Evolutionary conservation across 1,140 invertebrate genomes (phyloP).

Genomic region (Pemphigus obesinymphae): DNA sequence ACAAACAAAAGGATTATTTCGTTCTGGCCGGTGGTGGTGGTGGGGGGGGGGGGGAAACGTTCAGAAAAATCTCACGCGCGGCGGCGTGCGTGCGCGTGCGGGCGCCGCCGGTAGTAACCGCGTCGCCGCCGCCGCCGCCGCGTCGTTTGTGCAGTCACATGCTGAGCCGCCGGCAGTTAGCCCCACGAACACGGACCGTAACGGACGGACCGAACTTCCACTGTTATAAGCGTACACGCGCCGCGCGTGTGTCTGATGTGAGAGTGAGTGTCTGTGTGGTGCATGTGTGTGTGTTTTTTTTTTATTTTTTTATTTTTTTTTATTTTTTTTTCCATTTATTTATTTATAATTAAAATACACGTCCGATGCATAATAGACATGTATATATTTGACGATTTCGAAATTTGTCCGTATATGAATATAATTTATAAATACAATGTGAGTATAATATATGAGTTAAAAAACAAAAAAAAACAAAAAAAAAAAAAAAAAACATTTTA

Average conservation of each 20-base stretch:
- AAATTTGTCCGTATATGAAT: neutral
- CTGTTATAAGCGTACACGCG: neutral
- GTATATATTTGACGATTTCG: neutral
- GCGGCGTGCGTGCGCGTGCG: neutral
- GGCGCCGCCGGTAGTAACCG: neutral
- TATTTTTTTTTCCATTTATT: neutral
- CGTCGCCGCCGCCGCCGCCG: neutral
- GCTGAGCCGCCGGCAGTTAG: constrained; percentile 37
- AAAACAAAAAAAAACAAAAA: too few species aligned
- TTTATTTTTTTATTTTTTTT: neutral
- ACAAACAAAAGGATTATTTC: neutral
- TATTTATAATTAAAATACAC: neutral
- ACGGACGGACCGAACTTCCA: neutral
- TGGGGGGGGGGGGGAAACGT: neutral
- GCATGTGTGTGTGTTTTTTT: neutral
- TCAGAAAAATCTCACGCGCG: constrained; percentile 3
- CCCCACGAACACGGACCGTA: constrained; percentile 32
- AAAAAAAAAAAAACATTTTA: too few species aligned
- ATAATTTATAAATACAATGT: too few species aligned
- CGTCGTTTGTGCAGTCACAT: constrained; percentile 8
- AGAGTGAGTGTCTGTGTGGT: neutral
- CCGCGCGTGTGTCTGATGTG: neutral
- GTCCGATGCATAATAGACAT: neutral
- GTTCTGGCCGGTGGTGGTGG: neutral
- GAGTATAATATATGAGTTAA: too few species aligned